Evolutionary conservation across 2,113 vertebrate genomes (phyloP).

Genomic region (Danionella cerebrum): DNA sequence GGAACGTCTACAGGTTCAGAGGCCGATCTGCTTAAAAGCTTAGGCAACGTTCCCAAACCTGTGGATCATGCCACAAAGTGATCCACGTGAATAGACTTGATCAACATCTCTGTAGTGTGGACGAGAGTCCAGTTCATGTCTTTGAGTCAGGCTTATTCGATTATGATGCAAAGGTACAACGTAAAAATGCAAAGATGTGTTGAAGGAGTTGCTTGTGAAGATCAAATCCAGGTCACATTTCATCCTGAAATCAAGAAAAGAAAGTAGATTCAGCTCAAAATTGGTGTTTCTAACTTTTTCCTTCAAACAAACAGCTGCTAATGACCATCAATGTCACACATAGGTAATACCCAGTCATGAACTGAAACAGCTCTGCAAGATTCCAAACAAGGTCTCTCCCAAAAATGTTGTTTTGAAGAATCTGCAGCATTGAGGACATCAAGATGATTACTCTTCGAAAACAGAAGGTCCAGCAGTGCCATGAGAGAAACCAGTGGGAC

Average conservation of each 20-base stretch:
- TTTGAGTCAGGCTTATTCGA: not conserved
- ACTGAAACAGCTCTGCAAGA: no score
- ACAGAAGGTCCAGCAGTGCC: no score
- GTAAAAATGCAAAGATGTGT: not conserved
- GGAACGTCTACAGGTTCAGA: slow-evolving; percentile 18
- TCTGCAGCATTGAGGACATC: no score
- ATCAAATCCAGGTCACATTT: not conserved
- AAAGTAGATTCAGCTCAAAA: no score
- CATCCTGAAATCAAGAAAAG: not conserved
- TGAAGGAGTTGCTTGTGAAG: not conserved
- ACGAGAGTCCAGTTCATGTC: not conserved
- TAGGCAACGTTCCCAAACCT: not conserved
- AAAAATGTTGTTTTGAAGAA: no score
- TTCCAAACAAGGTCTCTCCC: no score
- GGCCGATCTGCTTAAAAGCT: slow-evolving; percentile 6
- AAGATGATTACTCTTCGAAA: no score
- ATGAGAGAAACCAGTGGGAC: no score
- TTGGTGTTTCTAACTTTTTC: no score
- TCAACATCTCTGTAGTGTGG: not conserved
- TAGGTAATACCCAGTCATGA: no score
- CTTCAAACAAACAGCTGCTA: no score
- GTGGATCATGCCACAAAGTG: not conserved
- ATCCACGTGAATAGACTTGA: not conserved
- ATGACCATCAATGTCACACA: no score
- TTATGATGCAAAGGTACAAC: not conserved